A percentile compares a stretch with the other conserved stretches of the same genome.
phyloP scores from a whole-genome alignment of 2,888 invertebrate genomes.

The Trichogramma dendrolimi region DNA sequence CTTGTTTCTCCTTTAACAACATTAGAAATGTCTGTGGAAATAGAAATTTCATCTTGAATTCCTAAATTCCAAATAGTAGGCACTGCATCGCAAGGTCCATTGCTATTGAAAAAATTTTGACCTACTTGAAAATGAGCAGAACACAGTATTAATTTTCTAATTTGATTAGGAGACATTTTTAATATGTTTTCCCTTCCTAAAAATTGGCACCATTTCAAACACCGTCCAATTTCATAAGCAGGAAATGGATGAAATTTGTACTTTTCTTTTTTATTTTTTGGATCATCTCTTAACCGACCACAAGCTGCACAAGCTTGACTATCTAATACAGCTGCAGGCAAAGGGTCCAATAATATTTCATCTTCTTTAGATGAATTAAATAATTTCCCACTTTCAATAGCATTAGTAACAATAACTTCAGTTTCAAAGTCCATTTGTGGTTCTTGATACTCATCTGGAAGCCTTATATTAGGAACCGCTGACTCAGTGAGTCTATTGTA shows the following conservation, averaged over 20 bases:
- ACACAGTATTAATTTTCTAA: slow-evolving; percentile 47
- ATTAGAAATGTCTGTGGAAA: not conserved
- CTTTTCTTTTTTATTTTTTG: slow-evolving; percentile 44
- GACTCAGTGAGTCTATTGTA: slow-evolving; percentile 41
- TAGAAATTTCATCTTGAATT: slow-evolving; percentile 5
- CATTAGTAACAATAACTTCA: not conserved
- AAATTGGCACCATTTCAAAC: slow-evolving; percentile 49
- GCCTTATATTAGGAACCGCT: slow-evolving; percentile 45
- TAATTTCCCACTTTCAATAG: slow-evolving; percentile 14
- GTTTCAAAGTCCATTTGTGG: not conserved
- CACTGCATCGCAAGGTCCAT: slow-evolving; percentile 47
- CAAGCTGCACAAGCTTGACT: slow-evolving; percentile 50
- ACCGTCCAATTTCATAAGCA: slow-evolving; percentile 49
- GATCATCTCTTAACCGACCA: slow-evolving; percentile 45
- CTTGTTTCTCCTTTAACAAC: slow-evolving; percentile 7
- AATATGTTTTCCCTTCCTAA: slow-evolving; percentile 47
- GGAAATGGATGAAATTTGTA: slow-evolving; percentile 51
- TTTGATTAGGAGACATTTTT: slow-evolving; percentile 51
- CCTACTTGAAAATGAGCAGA: slow-evolving; percentile 48
- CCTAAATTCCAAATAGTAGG: slow-evolving; percentile 45
- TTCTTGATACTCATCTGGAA: slow-evolving; percentile 35
- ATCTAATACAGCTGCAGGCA: slow-evolving; percentile 41
- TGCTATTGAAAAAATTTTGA: slow-evolving; percentile 45
- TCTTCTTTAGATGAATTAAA: slow-evolving; percentile 35
- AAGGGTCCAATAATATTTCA: slow-evolving; percentile 37